Base-by-base conservation (phyloP, 2,888 invertebrate genomes). In the Neuroscelio doddi region DNA sequence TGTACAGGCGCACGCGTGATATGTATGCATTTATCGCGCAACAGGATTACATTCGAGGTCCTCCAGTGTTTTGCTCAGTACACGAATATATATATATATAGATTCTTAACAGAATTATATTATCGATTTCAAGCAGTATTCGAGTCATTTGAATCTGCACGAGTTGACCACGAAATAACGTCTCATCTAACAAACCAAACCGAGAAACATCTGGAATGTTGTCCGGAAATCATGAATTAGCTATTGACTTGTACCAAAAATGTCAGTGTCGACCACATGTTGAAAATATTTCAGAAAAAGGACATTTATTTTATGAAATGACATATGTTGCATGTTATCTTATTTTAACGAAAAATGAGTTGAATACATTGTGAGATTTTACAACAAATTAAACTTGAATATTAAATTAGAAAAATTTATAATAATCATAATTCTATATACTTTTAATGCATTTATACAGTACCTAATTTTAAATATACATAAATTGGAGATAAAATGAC, bases 121-220 rank as follows among this genome's bases (percentile, higher is more conserved):
- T 76, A 76, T 76, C 74, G 76, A 76, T 76, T 68, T 64, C 49
- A 45, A 67, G 68, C 62, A 49, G 58, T 64, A 55, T 68, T 72
- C 70, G 59, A 70, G 21, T 62, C 69, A 61, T 56, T 56, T 63
- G 68, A 68, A 69, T 72, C 67, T 69, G 69, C 61, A 61, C 58
- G 65, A 59, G 67, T 69, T 73, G 73, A 74, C 71, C 69, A 62
- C 52, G 39, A 12, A 42, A 42, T 34, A 56, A 46, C 41, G 42
- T 14, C 24, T 45, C 45, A 29, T 15, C 42, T 39, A 10, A 30
- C 15, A 14, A 8, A n/a, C n/a, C n/a, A n/a, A n/a, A n/a, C n/a
- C n/a, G n/a, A 38, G n/a, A 41, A 58, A 56, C 67, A 58, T 59
- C 58, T 55, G 61, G 67, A 52, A 57, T 56, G 47, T 58, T 63